Evolutionary conservation across 2,797 vertebrate species (phyloP), one percentile per base, ranked within the genome.

Genomic region (Neostethus bicornis): DNA sequence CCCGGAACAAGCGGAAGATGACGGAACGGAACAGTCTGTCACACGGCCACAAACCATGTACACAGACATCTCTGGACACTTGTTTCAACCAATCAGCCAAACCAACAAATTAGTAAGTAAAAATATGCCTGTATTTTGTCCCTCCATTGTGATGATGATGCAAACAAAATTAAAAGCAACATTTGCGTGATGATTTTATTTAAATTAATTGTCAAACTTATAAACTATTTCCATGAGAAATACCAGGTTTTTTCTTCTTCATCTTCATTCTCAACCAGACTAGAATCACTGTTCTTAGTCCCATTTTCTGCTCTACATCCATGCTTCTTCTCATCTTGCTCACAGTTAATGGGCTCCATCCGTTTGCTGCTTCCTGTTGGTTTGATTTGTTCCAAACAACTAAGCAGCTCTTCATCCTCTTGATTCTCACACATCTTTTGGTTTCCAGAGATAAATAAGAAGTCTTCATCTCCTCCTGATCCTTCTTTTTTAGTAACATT

Each of bases 181-280:
- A 60, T 75, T 68, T 70, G 41, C 7, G 50, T 61, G 14, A 73
- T 42, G 55, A 43, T 41, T 73, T 73, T 71, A 82, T 77, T 84
- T 45, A 68, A 80, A 60, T 35, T 1, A 41, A 2, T 57, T 56
- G 52, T 26, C 25, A 26, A 26, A 51, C 61, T 7, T 24, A 34
- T 25, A 5, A 39, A 59, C 57, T 81, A 87, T 31, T 13, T 76
- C 87, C 90, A 90, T 35, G 55, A 63, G 72, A 91, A 90, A 82
- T 77, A 77, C 90, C 87, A 89, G 0, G 80, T 88, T 48, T 20
- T 60, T 59, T 73, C 75, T 7, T 2, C 0, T 7, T 63, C 44
- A 28, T 64, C 59, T 3, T 10, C 51, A 14, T 34, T 39, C 31
- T 57, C 56, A 6, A 31, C 20, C 17, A 16, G 38, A 6, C 46